Base-by-base conservation (phyloP, 1,140 invertebrate genomes). In the Musca vetustissima region DNA sequence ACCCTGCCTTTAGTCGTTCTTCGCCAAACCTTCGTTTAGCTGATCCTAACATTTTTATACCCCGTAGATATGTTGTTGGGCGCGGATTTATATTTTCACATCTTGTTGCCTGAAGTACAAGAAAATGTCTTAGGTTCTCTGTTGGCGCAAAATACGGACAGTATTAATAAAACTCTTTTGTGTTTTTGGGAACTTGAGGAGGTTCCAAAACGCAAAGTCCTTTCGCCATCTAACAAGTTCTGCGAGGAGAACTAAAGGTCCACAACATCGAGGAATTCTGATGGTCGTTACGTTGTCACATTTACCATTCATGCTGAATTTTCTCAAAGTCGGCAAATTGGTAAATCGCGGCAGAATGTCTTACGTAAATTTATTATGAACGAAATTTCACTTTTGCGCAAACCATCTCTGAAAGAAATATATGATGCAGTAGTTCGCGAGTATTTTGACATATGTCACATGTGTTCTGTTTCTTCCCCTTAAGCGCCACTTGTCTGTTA, bases 391-490 rank as follows among this genome's bases (percentile, higher is more conserved):
- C n/a, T 64, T 19, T n/a, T 36, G 9, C 17, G 24, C 11, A 64
- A 64, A 36, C 59, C 59, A 25, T 19, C 9, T n/a, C 14, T 28
- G 14, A 64, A 64, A 21, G 15, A 14, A 28, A 19, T 22, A n/a
- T 64, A 64, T 43, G 59, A 64, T 32, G 59, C 13, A 14, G 59
- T 64, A 32, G 14, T 64, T 17, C 22, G 25, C 13, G 59, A 64
- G 14, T 64, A 64, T 64, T 4, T 64, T 9, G 59, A 25, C 14
- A 8, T 28, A 22, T 4, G 21, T 28, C 53, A 57, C 15, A 57
- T 57, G 53, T 22, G 21, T 4, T 7, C 53, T 4, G 28, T 28
- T 8, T 28, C 28, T 8, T 3, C 28, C 28, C 8, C 28, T 4
- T 8, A 4, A 28, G 28, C 3, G 28, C 28, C 28, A 28, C 28